Conservation (phyloP, 2,888 invertebrate species). For the Caprella mutica region DNA sequence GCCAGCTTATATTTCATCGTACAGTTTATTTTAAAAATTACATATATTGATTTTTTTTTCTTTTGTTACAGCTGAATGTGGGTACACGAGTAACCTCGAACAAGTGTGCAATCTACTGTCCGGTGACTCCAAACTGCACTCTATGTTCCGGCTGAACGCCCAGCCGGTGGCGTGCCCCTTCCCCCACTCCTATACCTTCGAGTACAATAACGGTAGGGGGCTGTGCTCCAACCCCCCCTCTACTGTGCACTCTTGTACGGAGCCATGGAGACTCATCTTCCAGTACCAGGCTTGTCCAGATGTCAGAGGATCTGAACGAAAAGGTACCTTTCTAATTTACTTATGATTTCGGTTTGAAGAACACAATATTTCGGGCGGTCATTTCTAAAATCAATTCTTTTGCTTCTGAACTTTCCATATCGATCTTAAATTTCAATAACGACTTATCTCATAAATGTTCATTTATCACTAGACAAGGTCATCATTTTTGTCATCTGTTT, state of each 20-base stretch:
- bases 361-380: neutral
- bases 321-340: slow-evolving; percentile 49
- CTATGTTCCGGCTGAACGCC: slow-evolving; percentile 79
- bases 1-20: too few relatives aligned
- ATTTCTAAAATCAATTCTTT: neutral
- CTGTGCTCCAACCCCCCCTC: slow-evolving; percentile 81
- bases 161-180: slow-evolving; percentile 83
- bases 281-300: slow-evolving; percentile 90
- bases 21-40: too few relatives aligned
- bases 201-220: slow-evolving; percentile 81
- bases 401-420: too few relatives aligned
- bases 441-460: too few relatives aligned
- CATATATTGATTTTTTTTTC: too few relatives aligned
- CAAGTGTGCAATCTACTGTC: slow-evolving; percentile 74
- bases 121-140: slow-evolving; percentile 75
- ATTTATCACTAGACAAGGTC: too few relatives aligned
- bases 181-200: slow-evolving; percentile 78
- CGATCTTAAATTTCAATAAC: too few relatives aligned
- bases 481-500: too few relatives aligned
- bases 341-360: neutral
- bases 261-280: slow-evolving; percentile 75
- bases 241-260: slow-evolving; percentile 86
- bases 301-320: slow-evolving; percentile 77
- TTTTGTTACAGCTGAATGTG: slow-evolving; percentile 28
- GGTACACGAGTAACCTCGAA: slow-evolving; percentile 44